Evolutionary conservation across 1,140 invertebrate species (phyloP), one percentile per base, ranked within the genome.

Genomic region (Vanessa atalanta): DNA sequence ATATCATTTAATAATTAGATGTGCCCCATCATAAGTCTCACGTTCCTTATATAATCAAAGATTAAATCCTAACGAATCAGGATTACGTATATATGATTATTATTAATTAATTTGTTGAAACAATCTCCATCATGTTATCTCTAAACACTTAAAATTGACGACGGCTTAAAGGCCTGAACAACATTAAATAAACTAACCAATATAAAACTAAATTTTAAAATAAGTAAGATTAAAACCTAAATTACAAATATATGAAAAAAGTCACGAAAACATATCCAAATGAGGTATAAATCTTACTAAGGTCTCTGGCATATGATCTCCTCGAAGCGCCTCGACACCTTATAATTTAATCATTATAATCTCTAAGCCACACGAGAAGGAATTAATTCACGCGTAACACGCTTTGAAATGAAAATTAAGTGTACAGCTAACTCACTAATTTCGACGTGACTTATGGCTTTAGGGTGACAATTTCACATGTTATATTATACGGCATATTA

Each of bases 401-500:
- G 61, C 55, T 72, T 79, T 70, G 66, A 83, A 82, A 83, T 78
- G 78, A 81, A 80, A 83, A 88, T 84, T 79, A 83, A 83, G 76
- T 78, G 75, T 72, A 77, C 65, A 75, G 79, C 74, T 76, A 81
- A 82, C 72, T 86, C 77, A 79, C 82, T 84, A 85, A 88, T 87
- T 87, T 83, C 75, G 70, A 67, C 78, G 76, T 83, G 80, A 86
- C 77, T 83, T 84, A 84, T 84, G 53, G 74, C 66, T 55, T 16
- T 37, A 64, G 67, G 67, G 64, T 75, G 83, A 83, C 79, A 82
- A 83, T 85, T 84, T 82, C 84, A 77, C 79, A 64, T 82, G 43
- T 57, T 47, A 55, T 83, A 83, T 82, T 83, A 81, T 83, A 79
- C 77, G 71, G 69, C 81, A 84, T 90, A 90, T 90, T 88, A 87